Base-by-base conservation (phyloP, 1,140 invertebrate species). In the Battus philenor region DNA sequence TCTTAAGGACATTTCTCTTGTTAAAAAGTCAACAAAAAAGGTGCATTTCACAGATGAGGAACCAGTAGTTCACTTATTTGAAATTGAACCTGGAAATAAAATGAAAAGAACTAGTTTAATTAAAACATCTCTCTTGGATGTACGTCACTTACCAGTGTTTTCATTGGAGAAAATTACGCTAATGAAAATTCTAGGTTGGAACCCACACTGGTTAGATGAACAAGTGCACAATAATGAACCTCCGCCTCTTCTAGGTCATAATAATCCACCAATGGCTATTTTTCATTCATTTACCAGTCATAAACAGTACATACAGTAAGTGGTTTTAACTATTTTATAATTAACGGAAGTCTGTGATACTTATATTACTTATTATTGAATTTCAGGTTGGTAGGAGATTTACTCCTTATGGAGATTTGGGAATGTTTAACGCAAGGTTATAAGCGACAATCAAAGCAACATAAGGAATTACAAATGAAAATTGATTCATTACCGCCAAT, bases 391-490 rank as follows among this genome's bases (percentile, higher is more conserved):
- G 48, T 83, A 36, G 73, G 76, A 26, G 73, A 80, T 53, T 50
- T 82, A 31, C 57, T 84, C 9, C 56, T 84, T n/a, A 79, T 84
- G 68, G 78, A 84, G 59, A 81, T 80, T 26, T 84, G 80, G 80
- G 80, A 82, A 62, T 77, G 64, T 43, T 49, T 84, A 41, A 67
- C 78, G 2, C 63, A 80, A 46, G 70, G 62, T 6, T 75, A 72
- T 29, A 56, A 49, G 45, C 73, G 65, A 32, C 51, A 54, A 15
- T 36, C 45, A 3, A 68, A 63, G 24, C 52, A 69, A 54, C 59
- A 50, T 10, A 51, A 46, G 10, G 38, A 26, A 2, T 41, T 79
- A 7, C 32, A 61, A 32, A 60, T 82, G 54, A 54, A 51, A 50
- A 68, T 84, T 17, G 70, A 67, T 20, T 69, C 71, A 11, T 39